These are phyloP conservation scores for Emydoidea blandingii DNA, from an alignment of 2,797 vertebrate species.

Conservation along the genomic window DNA sequence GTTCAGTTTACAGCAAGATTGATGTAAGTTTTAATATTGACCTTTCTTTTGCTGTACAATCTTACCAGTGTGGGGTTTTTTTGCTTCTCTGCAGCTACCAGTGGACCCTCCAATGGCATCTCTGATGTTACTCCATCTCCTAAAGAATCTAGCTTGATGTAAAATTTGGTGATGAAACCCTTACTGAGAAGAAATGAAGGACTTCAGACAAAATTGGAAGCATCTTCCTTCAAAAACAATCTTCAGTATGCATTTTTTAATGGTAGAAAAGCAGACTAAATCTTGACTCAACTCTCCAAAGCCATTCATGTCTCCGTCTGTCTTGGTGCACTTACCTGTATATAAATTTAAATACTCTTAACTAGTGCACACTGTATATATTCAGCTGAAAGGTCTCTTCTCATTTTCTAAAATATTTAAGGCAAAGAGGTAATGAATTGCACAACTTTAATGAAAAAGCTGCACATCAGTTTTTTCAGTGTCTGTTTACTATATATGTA, in stretches of 20 bases:
- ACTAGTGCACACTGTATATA: slow-evolving; percentile 44
- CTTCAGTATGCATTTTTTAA: slow-evolving; percentile 13
- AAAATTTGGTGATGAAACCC: slow-evolving; percentile 46
- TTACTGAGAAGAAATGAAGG: slow-evolving; percentile 71
- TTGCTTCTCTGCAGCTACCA: slow-evolving; percentile 64
- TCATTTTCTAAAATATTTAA: slow-evolving; percentile 65
- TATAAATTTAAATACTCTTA: slow-evolving; percentile 47
- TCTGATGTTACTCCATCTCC: slow-evolving; percentile 49
- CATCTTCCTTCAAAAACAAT: slow-evolving; percentile 10
- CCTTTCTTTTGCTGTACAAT: neutral
- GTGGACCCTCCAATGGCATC: slow-evolving; percentile 62
- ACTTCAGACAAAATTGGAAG: slow-evolving; percentile 58
- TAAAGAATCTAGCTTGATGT: slow-evolving; percentile 46
- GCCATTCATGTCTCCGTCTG: slow-evolving; percentile 29
- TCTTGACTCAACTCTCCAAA: slow-evolving; percentile 55
- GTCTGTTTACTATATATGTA: slow-evolving; percentile 62
- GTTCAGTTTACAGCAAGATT: neutral
- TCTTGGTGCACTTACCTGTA: slow-evolving; percentile 34
- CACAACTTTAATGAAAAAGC: slow-evolving; percentile 50
- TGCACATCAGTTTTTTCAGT: slow-evolving; percentile 37
- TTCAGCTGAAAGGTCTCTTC: slow-evolving; percentile 56
- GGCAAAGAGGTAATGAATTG: slow-evolving; percentile 26
- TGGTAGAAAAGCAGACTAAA: slow-evolving; percentile 37
- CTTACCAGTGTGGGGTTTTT: neutral
- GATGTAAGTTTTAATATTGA: neutral